Evolutionary conservation across 2,888 invertebrate species (phyloP).

Genomic region (Pammene fasciana): DNA sequence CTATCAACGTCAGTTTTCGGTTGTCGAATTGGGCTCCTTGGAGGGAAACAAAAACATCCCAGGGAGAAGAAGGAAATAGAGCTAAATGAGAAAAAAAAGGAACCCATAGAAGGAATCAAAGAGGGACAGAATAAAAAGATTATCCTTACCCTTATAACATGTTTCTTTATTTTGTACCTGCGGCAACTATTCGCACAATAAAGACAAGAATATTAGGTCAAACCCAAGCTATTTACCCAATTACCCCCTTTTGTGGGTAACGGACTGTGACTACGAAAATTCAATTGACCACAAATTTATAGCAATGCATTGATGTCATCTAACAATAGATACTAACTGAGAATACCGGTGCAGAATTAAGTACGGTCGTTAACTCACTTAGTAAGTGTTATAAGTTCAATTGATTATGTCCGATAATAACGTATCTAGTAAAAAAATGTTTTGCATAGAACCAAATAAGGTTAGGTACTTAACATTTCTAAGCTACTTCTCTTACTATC

Average conservation of each 20-base stretch:
- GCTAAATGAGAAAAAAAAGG: too few species aligned
- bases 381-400: conserved; percentile 3
- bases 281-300: conserved; percentile 19
- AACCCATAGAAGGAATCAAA: too few species aligned
- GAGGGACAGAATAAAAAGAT: too few species aligned
- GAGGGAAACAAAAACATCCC: too few species aligned
- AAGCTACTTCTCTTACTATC: too few species aligned
- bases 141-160: too few species aligned
- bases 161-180: too few species aligned
- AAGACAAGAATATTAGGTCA: background rate
- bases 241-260: conserved; percentile 15
- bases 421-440: background rate
- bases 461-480: too few species aligned
- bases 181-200: background rate
- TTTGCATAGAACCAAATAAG: too few species aligned
- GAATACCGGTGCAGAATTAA: conserved; percentile 9
- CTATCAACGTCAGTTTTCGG: too few species aligned
- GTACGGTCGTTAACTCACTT: conserved; percentile 9
- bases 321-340: conserved; percentile 17
- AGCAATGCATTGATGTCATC: conserved; percentile 1
- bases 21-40: too few species aligned
- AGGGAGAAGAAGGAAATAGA: too few species aligned
- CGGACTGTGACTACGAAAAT: conserved; percentile 14
- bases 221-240: conserved; percentile 2
- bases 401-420: background rate